phyloP scores from a whole-genome alignment of 2,888 invertebrate genomes.

The Dexiosoma caninum region DNA sequence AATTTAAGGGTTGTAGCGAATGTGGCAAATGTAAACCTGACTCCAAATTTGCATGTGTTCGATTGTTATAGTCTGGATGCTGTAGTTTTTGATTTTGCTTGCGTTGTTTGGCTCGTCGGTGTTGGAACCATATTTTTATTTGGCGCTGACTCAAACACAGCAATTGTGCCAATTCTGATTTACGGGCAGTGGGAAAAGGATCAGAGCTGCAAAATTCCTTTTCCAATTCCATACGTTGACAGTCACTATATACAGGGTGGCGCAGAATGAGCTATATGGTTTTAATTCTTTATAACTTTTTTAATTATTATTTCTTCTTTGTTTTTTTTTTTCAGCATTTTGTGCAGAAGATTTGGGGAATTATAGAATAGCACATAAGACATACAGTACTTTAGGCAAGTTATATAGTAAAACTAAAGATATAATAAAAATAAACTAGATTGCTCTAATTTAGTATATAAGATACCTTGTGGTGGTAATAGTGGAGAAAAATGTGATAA shows the following conservation, averaged over 20 bases:
- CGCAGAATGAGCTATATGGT: too few species aligned
- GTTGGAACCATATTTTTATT: slow-evolving; percentile 90
- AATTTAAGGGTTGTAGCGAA: slow-evolving; percentile 73
- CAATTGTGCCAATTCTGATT: slow-evolving; percentile 92
- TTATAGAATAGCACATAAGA: too few species aligned
- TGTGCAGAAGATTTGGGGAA: too few species aligned
- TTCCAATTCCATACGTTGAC: slow-evolving; percentile 96
- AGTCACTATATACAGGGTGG: slow-evolving; percentile 98
- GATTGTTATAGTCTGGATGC: slow-evolving; percentile 72
- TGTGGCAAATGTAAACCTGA: slow-evolving; percentile 75
- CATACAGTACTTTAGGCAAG: too few species aligned
- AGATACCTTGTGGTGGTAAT: too few species aligned
- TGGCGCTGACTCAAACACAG: slow-evolving; percentile 94
- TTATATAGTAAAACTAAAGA: too few species aligned
- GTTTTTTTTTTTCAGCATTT: too few species aligned
- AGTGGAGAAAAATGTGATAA: too few species aligned
- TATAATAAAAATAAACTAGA: too few species aligned
- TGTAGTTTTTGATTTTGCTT: slow-evolving; percentile 89
- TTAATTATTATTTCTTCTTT: too few species aligned
- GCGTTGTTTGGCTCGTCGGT: slow-evolving; percentile 94
- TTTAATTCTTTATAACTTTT: too few species aligned
- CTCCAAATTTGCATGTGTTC: slow-evolving; percentile 76
- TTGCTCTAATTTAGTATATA: too few species aligned
- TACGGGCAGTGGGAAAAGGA: slow-evolving; percentile 97
- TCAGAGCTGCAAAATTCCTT: slow-evolving; percentile 96